Conservation (phyloP, 2,888 invertebrate species). For the Lacanobia wlatinum region DNA sequence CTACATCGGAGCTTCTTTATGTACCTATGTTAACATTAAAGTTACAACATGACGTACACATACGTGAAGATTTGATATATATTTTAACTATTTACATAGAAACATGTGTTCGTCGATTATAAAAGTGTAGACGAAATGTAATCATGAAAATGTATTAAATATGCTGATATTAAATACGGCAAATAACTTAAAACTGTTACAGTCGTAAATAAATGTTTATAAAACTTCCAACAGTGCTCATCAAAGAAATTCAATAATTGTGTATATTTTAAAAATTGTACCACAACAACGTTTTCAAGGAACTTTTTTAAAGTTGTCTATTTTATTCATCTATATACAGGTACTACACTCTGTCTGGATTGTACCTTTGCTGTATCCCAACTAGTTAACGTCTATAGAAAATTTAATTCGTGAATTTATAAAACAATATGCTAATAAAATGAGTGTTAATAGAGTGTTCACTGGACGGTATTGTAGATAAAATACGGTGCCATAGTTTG, state of each 20-base stretch:
- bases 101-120: slow-evolving; percentile 58
- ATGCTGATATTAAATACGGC: slow-evolving; percentile 50
- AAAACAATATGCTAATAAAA: slow-evolving; percentile 71
- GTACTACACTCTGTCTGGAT: slow-evolving; percentile 63
- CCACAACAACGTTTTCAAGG: slow-evolving; percentile 81
- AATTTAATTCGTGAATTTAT: slow-evolving; percentile 59
- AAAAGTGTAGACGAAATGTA: slow-evolving; percentile 55
- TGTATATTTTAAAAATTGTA: slow-evolving; percentile 77
- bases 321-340: slow-evolving; percentile 60
- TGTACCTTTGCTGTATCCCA: slow-evolving; percentile 56
- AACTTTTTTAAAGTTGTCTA: slow-evolving; percentile 75
- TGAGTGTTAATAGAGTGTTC: slow-evolving; percentile 73
- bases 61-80: slow-evolving; percentile 60
- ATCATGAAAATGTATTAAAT: slow-evolving; percentile 51
- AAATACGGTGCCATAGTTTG: slow-evolving; percentile 80
- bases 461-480: slow-evolving; percentile 89
- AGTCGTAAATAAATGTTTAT: slow-evolving; percentile 65
- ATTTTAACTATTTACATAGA: slow-evolving; percentile 61
- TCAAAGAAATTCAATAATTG: slow-evolving; percentile 58
- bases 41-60: slow-evolving; percentile 59
- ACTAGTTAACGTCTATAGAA: slow-evolving; percentile 67
- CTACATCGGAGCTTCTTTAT: slow-evolving; percentile 66
- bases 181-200: slow-evolving; percentile 60
- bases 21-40: slow-evolving; percentile 61
- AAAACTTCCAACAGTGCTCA: slow-evolving; percentile 62